Evolutionary conservation across 2,797 vertebrate species (phyloP).

Genomic region (Saxicola maurus): DNA sequence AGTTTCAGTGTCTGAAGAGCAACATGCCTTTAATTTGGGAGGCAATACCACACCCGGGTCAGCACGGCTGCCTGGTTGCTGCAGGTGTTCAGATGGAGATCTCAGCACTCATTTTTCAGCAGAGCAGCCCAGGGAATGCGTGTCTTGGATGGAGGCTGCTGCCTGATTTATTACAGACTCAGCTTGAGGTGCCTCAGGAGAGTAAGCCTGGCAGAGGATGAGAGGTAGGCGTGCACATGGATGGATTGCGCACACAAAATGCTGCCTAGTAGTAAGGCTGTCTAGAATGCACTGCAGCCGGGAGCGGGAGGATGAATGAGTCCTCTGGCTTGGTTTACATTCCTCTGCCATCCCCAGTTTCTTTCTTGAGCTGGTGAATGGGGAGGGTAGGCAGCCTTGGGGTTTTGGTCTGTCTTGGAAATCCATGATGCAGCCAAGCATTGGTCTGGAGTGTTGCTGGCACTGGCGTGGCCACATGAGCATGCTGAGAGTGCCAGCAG

Average conservation of each 20-base stretch:
- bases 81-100: constrained; percentile 32
- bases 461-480: background rate
- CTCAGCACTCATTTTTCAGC: background rate
- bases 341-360: background rate
- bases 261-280: background rate
- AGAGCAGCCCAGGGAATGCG: background rate
- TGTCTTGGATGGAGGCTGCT: constrained; percentile 38
- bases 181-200: constrained; percentile 7
- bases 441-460: background rate
- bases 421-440: background rate
- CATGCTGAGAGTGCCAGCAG: rapidly evolving
- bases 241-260: background rate
- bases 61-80: background rate
- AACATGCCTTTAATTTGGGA: background rate
- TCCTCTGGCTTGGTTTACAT: background rate
- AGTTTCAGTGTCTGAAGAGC: background rate
- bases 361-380: background rate
- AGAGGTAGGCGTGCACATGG: background rate
- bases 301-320: background rate
- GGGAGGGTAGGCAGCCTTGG: background rate
- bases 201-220: constrained; percentile 39
- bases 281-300: background rate
- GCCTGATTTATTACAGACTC: constrained; percentile 31
- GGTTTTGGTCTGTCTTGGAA: background rate
- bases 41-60: rapidly evolving